Evolutionary conservation across 1,140 invertebrate species (phyloP).

Genomic region (Neodiprion fabricii): DNA sequence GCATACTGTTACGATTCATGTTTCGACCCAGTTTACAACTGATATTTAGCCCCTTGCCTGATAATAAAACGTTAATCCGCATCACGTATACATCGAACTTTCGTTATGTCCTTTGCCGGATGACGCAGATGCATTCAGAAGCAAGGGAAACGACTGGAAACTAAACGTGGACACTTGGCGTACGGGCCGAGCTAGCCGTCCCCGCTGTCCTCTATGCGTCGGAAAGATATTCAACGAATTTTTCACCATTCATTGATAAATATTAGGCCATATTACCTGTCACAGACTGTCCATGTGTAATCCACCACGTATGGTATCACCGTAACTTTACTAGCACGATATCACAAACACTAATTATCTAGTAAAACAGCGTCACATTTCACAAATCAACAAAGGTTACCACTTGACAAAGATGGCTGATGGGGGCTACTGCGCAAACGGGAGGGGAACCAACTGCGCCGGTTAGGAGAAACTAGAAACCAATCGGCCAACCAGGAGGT

Average conservation of each 20-base stretch:
- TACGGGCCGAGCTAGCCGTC: constrained; percentile 1
- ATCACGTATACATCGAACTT: background rate
- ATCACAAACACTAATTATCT: constrained; percentile 46
- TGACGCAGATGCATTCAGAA: background rate
- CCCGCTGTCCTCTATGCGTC: constrained; percentile 18
- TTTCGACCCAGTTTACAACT: constrained; percentile 25
- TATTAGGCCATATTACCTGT: background rate
- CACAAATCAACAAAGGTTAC: constrained; percentile 62
- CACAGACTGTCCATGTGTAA: constrained; percentile 17
- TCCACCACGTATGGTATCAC: constrained; percentile 6
- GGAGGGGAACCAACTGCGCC: constrained; percentile 11
- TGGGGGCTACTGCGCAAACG: constrained; percentile 28
- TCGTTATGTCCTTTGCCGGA: background rate
- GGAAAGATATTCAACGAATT: background rate
- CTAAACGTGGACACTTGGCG: constrained; percentile 11
- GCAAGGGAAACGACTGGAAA: background rate
- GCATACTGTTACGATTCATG: constrained; percentile 20
- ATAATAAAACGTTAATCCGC: background rate
- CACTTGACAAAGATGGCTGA: constrained; percentile 60
- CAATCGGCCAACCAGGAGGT: constrained; percentile 6
- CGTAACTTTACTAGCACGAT: constrained; percentile 23
- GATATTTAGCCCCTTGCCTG: background rate
- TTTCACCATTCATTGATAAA: background rate
- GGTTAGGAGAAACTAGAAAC: constrained; percentile 7
- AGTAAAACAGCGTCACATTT: constrained; percentile 59